Evolutionary conservation across 2,113 vertebrate genomes (phyloP).

Genomic region (Delphinapterus leucas): DNA sequence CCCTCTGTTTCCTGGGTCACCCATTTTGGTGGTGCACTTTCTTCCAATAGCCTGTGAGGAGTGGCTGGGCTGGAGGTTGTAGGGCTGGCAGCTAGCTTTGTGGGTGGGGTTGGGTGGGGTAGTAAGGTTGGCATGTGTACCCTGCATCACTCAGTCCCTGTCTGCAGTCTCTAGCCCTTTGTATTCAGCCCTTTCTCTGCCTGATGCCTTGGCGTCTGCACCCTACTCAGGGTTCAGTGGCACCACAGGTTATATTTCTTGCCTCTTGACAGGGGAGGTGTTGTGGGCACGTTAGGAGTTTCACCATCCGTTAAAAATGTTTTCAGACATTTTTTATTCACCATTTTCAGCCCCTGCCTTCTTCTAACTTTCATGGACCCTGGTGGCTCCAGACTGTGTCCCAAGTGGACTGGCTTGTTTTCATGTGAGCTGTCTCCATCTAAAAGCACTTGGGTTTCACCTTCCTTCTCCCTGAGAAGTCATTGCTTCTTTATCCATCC

Average conservation of each 20-base stretch:
- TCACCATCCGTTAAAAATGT: neutral
- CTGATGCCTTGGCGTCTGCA: neutral
- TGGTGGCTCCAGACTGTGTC: neutral
- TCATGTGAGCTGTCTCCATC: neutral
- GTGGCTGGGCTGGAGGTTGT: too few relatives aligned
- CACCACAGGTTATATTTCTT: neutral
- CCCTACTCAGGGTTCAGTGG: neutral
- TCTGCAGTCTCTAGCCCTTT: neutral
- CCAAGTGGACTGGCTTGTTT: neutral
- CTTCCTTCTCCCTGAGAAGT: neutral
- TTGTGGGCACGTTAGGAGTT: neutral
- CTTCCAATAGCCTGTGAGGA: neutral
- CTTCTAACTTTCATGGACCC: neutral
- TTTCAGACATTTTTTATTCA: neutral
- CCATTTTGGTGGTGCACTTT: neutral
- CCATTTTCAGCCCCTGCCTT: neutral
- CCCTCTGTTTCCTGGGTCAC: neutral
- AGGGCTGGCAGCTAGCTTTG: neutral
- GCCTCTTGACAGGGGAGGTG: neutral
- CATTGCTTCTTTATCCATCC: neutral
- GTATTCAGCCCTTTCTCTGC: neutral
- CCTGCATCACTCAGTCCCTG: neutral
- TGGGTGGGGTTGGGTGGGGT: neutral
- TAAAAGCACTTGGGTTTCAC: neutral
- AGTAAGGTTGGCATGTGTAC: neutral